Conservation (phyloP, 2,888 invertebrate species). For the Troides aeacus region DNA sequence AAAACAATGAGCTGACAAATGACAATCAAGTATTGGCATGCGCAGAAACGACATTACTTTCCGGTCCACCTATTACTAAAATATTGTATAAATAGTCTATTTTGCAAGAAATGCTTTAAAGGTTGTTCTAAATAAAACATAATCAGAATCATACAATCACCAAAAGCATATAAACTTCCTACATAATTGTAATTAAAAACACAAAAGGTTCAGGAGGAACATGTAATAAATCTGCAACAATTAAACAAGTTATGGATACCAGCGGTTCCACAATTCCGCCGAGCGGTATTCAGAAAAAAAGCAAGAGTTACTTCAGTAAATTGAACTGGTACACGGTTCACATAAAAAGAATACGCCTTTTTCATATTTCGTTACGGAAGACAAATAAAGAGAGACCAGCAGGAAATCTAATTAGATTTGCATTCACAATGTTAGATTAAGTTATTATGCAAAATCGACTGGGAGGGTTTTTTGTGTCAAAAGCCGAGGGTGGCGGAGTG, state of each 20-base stretch:
- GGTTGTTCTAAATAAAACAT: too few species aligned
- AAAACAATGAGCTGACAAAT: too few species aligned
- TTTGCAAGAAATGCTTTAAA: background rate
- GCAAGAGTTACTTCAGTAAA: slow-evolving; percentile 25
- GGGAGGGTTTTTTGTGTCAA: slow-evolving; percentile 57
- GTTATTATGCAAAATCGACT: slow-evolving; percentile 72
- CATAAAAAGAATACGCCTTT: slow-evolving; percentile 31
- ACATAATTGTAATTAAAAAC: background rate
- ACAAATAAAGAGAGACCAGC: slow-evolving; percentile 53
- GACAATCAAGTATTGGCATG: too few species aligned
- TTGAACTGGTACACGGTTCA: slow-evolving; percentile 12
- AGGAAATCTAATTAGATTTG: slow-evolving; percentile 67
- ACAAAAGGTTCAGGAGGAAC: background rate
- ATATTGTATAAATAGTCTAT: background rate
- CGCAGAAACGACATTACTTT: too few species aligned
- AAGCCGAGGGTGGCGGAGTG: slow-evolving; percentile 39
- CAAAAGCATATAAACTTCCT: background rate
- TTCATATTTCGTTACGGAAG: slow-evolving; percentile 41
- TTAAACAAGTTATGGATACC: background rate
- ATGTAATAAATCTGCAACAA: background rate
- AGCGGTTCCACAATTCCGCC: background rate
- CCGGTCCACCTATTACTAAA: too few species aligned
- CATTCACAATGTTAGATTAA: slow-evolving; percentile 61
- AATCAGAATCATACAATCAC: background rate
- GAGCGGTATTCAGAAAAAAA: slow-evolving; percentile 11